Evolutionary conservation across 35 echinoderm and acorn worm species (phyloP), one percentile per base, ranked within the genome.

Genomic region (Apostichopus californicus): DNA sequence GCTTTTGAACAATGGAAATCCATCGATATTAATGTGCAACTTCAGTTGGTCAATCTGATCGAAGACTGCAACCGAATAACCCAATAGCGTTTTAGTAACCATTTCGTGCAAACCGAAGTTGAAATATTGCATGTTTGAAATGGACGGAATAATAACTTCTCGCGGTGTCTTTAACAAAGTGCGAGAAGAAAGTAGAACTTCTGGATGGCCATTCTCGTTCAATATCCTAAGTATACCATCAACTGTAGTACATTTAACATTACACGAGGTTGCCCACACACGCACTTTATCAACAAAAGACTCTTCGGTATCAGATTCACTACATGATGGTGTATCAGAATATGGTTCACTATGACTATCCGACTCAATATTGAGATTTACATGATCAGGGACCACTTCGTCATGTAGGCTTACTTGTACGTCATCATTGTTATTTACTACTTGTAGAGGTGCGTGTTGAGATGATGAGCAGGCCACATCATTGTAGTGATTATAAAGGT

Each of bases 81-180:
- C 90, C 4, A 24, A 54, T 64, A 95, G 13, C 73, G 89, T 91
- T 22, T 83, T 85, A 71, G 1, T 9, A 28, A 95, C 10, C 83
- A 75, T 75, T 1, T 18, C 52, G 59, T 57, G 8, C 59, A 96
- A 59, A 55, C 94, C 94, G 6, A 95, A 77, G 53, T 93, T 82
- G 11, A 81, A 60, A 68, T 95, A 95, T 57, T 95, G 85, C 94
- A 95, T 93, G 12, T 87, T 77, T 54, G 94, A 95, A 1, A 85
- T 66, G 54, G 66, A 57, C 14, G 21, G 52, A 6, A 79, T 93
- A 61, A 90, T 25, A 22, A 93, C 80, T 84, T 55, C 25, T 77
- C 66, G 81, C 9, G 61, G 78, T 21, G 91, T 95, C 88, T 93
- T 86, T 2, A 95, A 63, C 58, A 95, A 90, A n/a, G 94, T 95